Evolutionary conservation across 2,888 invertebrate species (phyloP).

Genomic region (Branchipolynoe longqiensis): DNA sequence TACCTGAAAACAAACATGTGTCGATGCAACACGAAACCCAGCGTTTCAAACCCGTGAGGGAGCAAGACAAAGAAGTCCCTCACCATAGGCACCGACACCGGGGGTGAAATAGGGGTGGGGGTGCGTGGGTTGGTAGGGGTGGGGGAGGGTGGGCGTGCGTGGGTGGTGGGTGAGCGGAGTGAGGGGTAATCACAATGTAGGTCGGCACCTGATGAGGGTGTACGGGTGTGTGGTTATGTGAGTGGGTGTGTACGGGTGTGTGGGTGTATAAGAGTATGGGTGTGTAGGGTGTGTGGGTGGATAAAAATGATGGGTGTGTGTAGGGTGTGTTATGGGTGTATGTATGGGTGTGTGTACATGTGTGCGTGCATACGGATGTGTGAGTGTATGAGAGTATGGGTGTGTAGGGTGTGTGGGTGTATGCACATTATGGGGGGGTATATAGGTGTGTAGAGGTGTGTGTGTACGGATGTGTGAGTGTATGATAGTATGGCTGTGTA

Average conservation of each 20-base stretch:
- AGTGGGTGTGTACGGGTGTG: too few species aligned
- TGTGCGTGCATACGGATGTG: not conserved
- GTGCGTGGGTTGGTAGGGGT: not conserved
- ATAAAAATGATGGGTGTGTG: too few species aligned
- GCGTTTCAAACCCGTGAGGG: not conserved
- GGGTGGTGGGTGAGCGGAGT: not conserved
- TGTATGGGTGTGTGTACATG: not conserved
- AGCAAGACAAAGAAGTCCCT: conserved; percentile 32
- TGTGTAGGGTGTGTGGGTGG: too few species aligned
- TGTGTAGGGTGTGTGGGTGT: too few species aligned
- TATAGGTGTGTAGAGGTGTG: too few species aligned
- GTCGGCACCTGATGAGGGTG: too few species aligned
- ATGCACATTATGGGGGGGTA: too few species aligned
- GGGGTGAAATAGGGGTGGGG: not conserved
- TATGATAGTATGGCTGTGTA: too few species aligned
- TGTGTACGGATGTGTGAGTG: too few species aligned
- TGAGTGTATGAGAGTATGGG: not conserved
- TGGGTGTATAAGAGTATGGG: too few species aligned
- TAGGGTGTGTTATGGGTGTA: not conserved
- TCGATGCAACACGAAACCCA: conserved; percentile 33
- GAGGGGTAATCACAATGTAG: not conserved
- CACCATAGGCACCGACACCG: too few species aligned
- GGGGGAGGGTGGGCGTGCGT: not conserved
- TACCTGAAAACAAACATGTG: conserved; percentile 43
- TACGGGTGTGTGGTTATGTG: too few species aligned